phyloP scores from a whole-genome alignment of 1,140 invertebrate species.

The Anoplophora glabripennis region DNA sequence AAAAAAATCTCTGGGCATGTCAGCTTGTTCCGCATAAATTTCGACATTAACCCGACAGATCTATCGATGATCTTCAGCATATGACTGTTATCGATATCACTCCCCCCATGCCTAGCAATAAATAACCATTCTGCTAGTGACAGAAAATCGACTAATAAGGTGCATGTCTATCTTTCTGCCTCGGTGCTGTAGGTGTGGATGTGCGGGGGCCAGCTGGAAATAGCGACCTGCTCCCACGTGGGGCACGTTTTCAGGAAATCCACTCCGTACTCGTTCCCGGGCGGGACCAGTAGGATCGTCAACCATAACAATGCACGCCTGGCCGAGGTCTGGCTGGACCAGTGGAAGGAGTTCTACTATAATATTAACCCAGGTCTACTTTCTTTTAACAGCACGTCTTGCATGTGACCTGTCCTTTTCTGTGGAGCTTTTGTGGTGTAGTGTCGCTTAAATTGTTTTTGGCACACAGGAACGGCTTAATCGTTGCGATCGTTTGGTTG shows the following conservation, averaged over 20 bases:
- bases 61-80: no score
- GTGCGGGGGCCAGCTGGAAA: conserved; percentile 94
- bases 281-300: conserved; percentile 95
- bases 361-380: conserved; percentile 89
- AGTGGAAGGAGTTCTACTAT: conserved; percentile 98
- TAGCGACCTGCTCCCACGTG: conserved; percentile 96
- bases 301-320: conserved; percentile 97
- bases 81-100: no score
- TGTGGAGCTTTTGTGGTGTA: neutral
- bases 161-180: conserved; percentile 6
- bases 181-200: conserved; percentile 80
- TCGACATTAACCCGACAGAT: no score
- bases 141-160: conserved; percentile 7
- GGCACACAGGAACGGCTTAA: no score
- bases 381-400: conserved; percentile 19
- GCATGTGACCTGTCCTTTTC: neutral
- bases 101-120: no score
- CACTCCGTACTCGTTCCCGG: conserved; percentile 98
- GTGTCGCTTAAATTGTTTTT: neutral
- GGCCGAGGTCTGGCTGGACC: conserved; percentile 96
- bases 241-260: conserved; percentile 99
- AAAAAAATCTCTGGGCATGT: no score
- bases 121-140: neutral
- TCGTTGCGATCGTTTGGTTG: no score
- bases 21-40: no score